Evolutionary conservation across 2,113 vertebrate species (phyloP).

Genomic region (Mystacornis crossleyi): DNA sequence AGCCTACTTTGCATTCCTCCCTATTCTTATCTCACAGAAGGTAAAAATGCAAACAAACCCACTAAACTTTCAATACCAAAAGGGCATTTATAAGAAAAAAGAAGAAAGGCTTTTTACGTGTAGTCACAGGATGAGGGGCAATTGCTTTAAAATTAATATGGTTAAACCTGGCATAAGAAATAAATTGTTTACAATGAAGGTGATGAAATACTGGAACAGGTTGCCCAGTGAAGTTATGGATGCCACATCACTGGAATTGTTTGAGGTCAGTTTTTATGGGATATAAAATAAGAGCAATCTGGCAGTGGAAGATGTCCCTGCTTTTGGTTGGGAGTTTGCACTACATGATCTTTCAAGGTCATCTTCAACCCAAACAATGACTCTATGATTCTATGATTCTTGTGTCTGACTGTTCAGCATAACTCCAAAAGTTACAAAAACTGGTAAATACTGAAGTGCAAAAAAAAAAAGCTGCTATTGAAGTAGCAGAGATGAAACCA

Average conservation of each 20-base stretch:
- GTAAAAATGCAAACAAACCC: too few species aligned
- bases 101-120: background rate
- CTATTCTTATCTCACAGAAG: too few species aligned
- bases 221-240: background rate
- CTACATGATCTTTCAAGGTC: background rate
- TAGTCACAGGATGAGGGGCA: background rate
- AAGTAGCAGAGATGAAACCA: background rate
- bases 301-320: background rate
- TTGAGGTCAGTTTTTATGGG: background rate
- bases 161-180: background rate
- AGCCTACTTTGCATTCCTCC: too few species aligned
- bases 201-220: background rate
- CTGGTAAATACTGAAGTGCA: background rate
- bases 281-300: background rate
- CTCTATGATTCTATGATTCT: background rate
- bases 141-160: background rate
- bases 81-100: background rate
- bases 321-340: rapidly evolving
- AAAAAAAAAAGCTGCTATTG: background rate
- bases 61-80: background rate
- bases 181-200: background rate
- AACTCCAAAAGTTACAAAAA: background rate
- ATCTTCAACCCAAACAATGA: background rate
- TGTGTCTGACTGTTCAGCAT: background rate
- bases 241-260: background rate